phyloP scores from a whole-genome alignment of 2,888 invertebrate species.

The Callimorpha dominula region DNA sequence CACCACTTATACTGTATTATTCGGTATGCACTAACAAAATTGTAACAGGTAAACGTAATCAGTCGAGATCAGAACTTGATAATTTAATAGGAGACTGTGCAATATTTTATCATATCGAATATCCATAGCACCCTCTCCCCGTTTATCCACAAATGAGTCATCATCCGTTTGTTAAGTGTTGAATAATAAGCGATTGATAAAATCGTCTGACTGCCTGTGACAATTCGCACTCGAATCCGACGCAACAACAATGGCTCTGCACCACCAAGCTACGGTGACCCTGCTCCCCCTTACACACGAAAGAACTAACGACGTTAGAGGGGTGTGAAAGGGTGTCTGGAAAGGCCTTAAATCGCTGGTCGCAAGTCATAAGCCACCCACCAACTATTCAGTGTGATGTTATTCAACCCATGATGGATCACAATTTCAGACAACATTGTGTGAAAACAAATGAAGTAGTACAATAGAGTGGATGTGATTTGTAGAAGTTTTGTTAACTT shows the following conservation, averaged over 20 bases:
- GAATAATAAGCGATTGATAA: conserved; percentile 82
- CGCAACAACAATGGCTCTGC: conserved; percentile 74
- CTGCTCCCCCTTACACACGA: conserved; percentile 53
- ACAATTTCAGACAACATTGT: conserved; percentile 82
- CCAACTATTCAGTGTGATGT: conserved; percentile 79
- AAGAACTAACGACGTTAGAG: conserved; percentile 48
- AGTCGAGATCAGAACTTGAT: neutral
- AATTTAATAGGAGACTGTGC: neutral
- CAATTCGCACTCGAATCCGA: conserved; percentile 82
- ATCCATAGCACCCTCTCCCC: conserved; percentile 31
- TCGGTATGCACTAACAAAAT: neutral
- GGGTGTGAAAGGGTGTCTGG: conserved; percentile 60
- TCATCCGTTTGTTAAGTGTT: conserved; percentile 73
- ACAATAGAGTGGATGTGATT: conserved; percentile 62
- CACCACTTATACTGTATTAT: neutral
- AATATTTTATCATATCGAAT: conserved; percentile 21
- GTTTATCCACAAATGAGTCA: conserved; percentile 69
- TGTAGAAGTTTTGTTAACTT: conserved; percentile 42
- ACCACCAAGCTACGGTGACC: conserved; percentile 64
- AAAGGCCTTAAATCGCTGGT: conserved; percentile 63
- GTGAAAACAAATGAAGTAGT: conserved; percentile 78
- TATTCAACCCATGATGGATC: conserved; percentile 83
- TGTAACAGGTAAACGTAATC: neutral
- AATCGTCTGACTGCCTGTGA: conserved; percentile 80
- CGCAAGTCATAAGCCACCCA: conserved; percentile 70